Base-by-base conservation (phyloP, 2,888 invertebrate genomes). In the Microplitis deprimator region DNA sequence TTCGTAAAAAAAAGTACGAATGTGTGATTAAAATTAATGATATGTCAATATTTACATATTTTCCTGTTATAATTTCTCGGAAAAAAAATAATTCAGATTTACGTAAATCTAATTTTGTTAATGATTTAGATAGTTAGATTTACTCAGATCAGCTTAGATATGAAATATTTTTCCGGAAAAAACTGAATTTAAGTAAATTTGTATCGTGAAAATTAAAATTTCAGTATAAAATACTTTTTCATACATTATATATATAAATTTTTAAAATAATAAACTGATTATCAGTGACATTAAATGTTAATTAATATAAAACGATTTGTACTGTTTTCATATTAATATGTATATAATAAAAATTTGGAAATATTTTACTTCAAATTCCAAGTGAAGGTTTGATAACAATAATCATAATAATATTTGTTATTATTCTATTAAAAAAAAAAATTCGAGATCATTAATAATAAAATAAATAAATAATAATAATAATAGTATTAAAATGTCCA, bases 401-500 rank as follows among this genome's bases (percentile, higher is more conserved):
- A 50, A 8, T 50, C 13, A 50, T 50, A 68, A 16, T 39, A 61
- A 38, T 16, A n/a, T 29, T 29, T 4, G 4, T 4, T 29, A 70
- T 6, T 61, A 7, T 16, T 38, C 39, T 29, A 17, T 5, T 1
- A 62, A 62, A 10, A 59, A 6, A 50, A 62, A 61, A 39, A 60
- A 71, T 17, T 71, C 20, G 64, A 41, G 10, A 61, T 39, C 16
- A 38, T 71, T 64, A 10, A 39, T 65, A 38, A 72, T 40, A 68
- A 29, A 62, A 40, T 29, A 64, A 40, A 59, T 60, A 61, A 16
- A 75, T 5, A 20, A 7, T 16, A 38, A 29, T 29, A 65, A 10
- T 4, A 40, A 67, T 17, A 62, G 5, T 62, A 81, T 82, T 85
- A 89, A 79, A 89, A 89, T 75, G 86, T 89, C 89, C 89, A 89